Conservation (phyloP, 2,113 vertebrate species). For the Orientallactaga bullata region DNA sequence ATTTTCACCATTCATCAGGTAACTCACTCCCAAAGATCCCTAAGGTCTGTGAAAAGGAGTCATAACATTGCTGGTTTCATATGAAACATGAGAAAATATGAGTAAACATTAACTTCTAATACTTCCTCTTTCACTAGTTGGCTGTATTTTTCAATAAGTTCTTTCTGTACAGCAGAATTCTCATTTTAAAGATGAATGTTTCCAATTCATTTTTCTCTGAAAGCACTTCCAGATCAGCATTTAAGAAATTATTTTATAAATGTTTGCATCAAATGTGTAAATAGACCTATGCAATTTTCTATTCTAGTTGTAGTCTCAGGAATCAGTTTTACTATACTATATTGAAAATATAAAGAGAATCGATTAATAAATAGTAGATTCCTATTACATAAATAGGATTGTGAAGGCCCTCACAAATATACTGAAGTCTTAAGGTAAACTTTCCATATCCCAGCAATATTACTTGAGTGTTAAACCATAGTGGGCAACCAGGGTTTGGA, state of each 20-base stretch:
- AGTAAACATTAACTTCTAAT: background rate
- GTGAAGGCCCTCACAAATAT: background rate
- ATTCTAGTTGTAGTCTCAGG: background rate
- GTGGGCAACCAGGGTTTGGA: background rate
- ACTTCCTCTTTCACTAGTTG: background rate
- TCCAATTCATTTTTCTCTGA: slow-evolving; percentile 52
- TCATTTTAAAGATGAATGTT: slow-evolving; percentile 9
- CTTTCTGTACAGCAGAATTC: background rate
- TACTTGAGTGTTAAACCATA: background rate
- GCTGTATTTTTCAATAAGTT: background rate
- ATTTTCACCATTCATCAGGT: background rate
- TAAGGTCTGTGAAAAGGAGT: background rate
- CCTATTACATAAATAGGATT: background rate
- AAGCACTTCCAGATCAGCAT: background rate
- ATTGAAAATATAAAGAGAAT: background rate
- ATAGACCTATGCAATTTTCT: background rate
- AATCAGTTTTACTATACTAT: background rate
- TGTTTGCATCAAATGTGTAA: background rate
- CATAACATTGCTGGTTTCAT: slow-evolving; percentile 1
- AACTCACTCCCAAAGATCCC: background rate
- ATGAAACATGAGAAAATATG: background rate
- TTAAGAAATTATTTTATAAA: background rate
- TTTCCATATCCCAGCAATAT: background rate
- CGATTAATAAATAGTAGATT: background rate
- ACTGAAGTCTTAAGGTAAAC: background rate